Base-by-base conservation (phyloP, 2,113 vertebrate genomes). In the Anolis sagrei region DNA sequence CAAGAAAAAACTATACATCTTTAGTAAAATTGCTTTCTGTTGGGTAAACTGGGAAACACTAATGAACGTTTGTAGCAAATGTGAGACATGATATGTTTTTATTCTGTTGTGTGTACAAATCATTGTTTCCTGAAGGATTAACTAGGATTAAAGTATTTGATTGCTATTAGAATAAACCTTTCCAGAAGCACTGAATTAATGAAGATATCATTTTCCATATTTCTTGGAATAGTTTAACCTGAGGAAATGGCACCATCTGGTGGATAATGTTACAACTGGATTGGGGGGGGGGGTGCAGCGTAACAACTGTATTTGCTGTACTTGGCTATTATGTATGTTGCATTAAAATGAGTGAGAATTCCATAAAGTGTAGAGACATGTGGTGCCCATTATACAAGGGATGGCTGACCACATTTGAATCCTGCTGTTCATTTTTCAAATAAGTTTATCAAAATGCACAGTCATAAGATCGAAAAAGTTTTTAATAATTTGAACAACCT, bases 181-280 rank as follows among this genome's bases (percentile, higher is more conserved):
- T 83, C 64, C 18, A n/a, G 1, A 5, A 5, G 1, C 29, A 87
- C 69, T 78, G 51, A 84, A 88, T 86, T 76, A 0, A 0, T 16
- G 76, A 58, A 86, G 77, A n/a, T 75, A 5, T 44, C 2, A 23
- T 70, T 92, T 44, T 44, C 39, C 39, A 44, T 44, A 0, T 49
- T 19, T 76, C 0, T 61, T 91, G 2, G 3, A 44, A 44, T 44
- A 44, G 25, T 91, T 90, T 87, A 90, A 81, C 0, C 77, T 86
- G 82, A 88, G 88, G 80, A 88, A 87, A 76, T 86, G 82, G 93
- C 93, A 90, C 94, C 95, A 95, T 88, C 93, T 94, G 87, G 92
- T 94, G 94, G 93, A 3, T 14, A 16, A 14, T 58, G 13, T 58
- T 58, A 58, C 14, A 58, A 58, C 14, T 16, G 13, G 54, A 3